Base-by-base conservation (phyloP, 2,888 invertebrate species). In the Melieria omissa region DNA sequence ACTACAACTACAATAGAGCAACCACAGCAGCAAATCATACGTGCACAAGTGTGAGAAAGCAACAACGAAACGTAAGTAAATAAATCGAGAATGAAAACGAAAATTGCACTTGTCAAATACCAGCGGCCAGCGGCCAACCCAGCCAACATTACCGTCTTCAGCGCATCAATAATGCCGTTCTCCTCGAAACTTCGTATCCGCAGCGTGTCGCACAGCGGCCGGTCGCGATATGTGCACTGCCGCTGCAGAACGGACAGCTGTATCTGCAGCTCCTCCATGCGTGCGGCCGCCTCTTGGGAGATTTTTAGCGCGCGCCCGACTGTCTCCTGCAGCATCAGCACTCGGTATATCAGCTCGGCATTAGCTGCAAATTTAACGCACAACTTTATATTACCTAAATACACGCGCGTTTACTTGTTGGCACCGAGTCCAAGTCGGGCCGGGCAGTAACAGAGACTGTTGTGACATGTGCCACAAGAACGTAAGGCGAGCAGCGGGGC, bases 201-300 rank as follows among this genome's bases (percentile, higher is more conserved):
- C 76, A 95, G 88, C 12, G 93, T 93, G 77, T 93, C 93, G 84
- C 94, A 95, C 1, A 95, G 89, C 58, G 92, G 90, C 45, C 91
- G 89, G 86, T 94, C 94, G 79, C 91, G 90, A 69, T 88, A 86
- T 64, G 89, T 88, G 84, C 95, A 95, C 80, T 92, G 91, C 78
- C 91, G 91, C 82, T 87, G 87, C 75, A 87, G 75, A 68, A 87
- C 87, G 61, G 87, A 87, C 74, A 87, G 73, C 78, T 87, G 87
- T 80, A 87, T 86, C 80, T 87, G 87, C 45, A 87, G 80, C 76
- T 87, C 87, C 77, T 87, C 87, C 85, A 87, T 86, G 76, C 86
- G 84, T 65, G 84, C 84, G n/a, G 86, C 81, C 14, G 87, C 87
- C 78, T 87, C 87, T 79, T 86, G 86, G 47, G 87, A 86, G 42